Percentiles rank a stretch among this genome's conserved stretches.
Evolutionary conservation across 2,797 vertebrate genomes (phyloP).

Genomic region (Eleutherodactylus coqui): DNA sequence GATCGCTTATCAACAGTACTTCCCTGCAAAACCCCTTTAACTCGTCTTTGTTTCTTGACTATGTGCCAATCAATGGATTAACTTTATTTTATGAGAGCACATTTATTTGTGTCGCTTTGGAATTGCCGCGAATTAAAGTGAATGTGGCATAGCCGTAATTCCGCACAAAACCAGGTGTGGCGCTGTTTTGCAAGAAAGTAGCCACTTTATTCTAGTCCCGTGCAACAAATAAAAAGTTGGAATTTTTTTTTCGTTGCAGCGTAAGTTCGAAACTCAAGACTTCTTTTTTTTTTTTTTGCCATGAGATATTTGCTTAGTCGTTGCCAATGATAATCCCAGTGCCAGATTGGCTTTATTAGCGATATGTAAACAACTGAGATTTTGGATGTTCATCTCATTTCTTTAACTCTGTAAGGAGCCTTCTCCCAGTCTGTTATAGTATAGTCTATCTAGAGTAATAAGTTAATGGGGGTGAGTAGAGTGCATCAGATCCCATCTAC

Average conservation of each 20-base stretch:
- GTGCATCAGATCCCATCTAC: slow-evolving; percentile 9
- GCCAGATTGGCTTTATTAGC: slow-evolving; percentile 56
- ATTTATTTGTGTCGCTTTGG: no score
- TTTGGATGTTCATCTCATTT: slow-evolving; percentile 44
- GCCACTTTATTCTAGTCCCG: no score
- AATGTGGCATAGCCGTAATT: no score
- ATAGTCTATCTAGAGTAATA: not conserved
- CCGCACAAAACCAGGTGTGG: no score
- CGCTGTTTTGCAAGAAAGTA: no score
- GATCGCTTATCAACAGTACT: no score
- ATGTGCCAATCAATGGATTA: no score
- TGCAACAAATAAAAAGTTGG: no score
- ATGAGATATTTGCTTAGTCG: slow-evolving; percentile 25
- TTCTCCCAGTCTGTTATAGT: not conserved
- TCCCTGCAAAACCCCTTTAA: no score
- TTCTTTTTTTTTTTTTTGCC: slow-evolving; percentile 7
- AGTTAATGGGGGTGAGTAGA: slow-evolving; percentile 23
- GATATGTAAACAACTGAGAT: slow-evolving; percentile 51
- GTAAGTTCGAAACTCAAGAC: slow-evolving; percentile 61
- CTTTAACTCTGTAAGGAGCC: slow-evolving; percentile 27
- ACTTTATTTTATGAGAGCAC: no score
- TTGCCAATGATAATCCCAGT: slow-evolving; percentile 21
- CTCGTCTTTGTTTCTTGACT: no score
- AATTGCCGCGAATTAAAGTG: no score
- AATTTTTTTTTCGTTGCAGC: slow-evolving; percentile 57